Conservation (phyloP, 2,888 invertebrate species). For the Chaetogeoica ovagalla region DNA sequence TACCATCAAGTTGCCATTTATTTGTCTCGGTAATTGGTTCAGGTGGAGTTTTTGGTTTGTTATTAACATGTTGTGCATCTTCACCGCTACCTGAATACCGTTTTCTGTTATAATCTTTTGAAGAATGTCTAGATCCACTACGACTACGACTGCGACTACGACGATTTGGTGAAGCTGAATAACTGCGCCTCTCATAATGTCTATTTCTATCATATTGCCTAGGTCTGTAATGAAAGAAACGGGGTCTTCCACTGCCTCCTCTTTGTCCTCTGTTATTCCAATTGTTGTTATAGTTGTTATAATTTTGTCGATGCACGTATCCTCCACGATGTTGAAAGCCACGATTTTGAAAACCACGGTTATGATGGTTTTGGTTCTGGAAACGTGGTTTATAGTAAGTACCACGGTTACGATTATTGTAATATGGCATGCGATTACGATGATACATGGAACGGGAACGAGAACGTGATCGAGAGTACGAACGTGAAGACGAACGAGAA, state of each 20-base stretch:
- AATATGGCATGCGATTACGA: slow-evolving; percentile 67
- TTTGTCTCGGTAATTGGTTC: slow-evolving; percentile 30
- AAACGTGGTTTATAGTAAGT: slow-evolving; percentile 80
- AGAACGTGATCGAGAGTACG: slow-evolving; percentile 53
- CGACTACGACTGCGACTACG: slow-evolving; percentile 45
- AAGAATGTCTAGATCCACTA: slow-evolving; percentile 40
- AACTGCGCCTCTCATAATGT: slow-evolving; percentile 48
- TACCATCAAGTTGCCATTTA: slow-evolving; percentile 37
- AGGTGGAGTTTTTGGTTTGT: slow-evolving; percentile 48
- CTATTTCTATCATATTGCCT: slow-evolving; percentile 55
- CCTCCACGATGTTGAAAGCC: slow-evolving; percentile 61
- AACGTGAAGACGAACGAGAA: slow-evolving; percentile 46
- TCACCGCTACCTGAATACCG: slow-evolving; percentile 45
- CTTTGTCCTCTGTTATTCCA: slow-evolving; percentile 58
- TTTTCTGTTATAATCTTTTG: slow-evolving; percentile 45
- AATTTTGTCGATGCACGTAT: slow-evolving; percentile 56
- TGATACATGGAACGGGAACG: slow-evolving; percentile 61
- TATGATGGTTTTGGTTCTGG: slow-evolving; percentile 67
- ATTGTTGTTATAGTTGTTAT: slow-evolving; percentile 56
- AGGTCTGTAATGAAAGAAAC: slow-evolving; percentile 58
- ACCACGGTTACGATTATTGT: slow-evolving; percentile 70
- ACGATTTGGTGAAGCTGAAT: slow-evolving; percentile 45
- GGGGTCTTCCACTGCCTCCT: slow-evolving; percentile 56
- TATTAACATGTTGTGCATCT: slow-evolving; percentile 32
- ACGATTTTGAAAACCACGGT: slow-evolving; percentile 64